Conservation (phyloP, 2,113 vertebrate species). For the Electrona antarctica region DNA sequence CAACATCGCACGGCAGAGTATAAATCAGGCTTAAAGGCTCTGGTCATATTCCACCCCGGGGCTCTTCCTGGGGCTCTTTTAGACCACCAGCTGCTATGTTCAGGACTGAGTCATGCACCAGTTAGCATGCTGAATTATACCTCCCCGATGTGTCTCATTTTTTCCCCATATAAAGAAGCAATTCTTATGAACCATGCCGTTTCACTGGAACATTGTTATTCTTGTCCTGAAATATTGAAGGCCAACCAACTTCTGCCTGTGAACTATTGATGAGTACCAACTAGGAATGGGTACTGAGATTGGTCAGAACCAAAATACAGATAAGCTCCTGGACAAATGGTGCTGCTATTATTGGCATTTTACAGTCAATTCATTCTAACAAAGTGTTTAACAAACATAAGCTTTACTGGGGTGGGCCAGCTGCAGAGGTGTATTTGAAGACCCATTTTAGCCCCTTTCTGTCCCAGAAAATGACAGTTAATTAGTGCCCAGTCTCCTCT, state of each 20-base stretch:
- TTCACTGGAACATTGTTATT: not conserved
- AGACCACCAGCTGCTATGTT: conserved; percentile 77
- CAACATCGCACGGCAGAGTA: too few species aligned
- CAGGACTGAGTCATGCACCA: conserved; percentile 65
- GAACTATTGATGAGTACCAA: not conserved
- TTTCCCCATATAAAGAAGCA: conserved; percentile 12
- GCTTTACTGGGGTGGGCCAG: too few species aligned
- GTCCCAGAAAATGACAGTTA: too few species aligned
- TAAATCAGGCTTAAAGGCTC: conserved; percentile 43
- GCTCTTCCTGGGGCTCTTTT: conserved; percentile 62
- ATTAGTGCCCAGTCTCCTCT: too few species aligned
- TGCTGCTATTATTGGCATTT: too few species aligned
- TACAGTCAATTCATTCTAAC: too few species aligned
- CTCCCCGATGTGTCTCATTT: conserved; percentile 37
- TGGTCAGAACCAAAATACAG: too few species aligned
- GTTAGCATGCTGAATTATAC: conserved; percentile 54
- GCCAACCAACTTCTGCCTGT: not conserved
- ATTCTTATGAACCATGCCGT: not conserved
- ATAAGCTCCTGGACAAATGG: too few species aligned
- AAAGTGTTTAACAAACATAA: too few species aligned
- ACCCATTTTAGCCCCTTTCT: too few species aligned
- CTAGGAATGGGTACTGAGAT: too few species aligned
- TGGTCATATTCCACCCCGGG: conserved; percentile 67
- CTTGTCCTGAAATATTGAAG: not conserved
- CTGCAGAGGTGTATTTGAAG: too few species aligned